phyloP scores from a whole-genome alignment of 1,140 invertebrate genomes.

The Nilaparvata lugens region DNA sequence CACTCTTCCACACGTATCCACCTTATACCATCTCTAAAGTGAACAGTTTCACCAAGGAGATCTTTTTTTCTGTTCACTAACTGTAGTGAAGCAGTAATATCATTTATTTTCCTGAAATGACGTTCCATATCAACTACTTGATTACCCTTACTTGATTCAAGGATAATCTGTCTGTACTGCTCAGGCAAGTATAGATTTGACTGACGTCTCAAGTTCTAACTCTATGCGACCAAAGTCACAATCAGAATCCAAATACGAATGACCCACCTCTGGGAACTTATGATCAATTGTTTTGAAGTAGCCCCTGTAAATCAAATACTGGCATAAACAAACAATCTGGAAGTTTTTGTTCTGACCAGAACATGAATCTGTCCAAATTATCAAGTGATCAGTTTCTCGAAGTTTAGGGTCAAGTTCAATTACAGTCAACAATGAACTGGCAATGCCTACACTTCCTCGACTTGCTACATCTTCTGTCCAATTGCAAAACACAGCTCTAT shows the following conservation, averaged over 20 bases:
- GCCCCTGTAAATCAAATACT: slow-evolving; percentile 6
- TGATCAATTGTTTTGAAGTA: too few species aligned
- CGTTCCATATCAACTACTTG: background rate
- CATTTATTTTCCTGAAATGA: background rate
- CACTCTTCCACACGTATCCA: slow-evolving; percentile 2
- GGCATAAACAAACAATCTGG: slow-evolving; percentile 5
- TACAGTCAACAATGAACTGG: background rate
- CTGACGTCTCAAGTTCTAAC: background rate
- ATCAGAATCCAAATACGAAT: slow-evolving; percentile 5
- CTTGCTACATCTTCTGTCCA: slow-evolving; percentile 1
- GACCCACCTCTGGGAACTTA: slow-evolving; percentile 4
- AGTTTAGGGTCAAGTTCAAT: background rate
- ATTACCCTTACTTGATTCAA: slow-evolving; percentile 1
- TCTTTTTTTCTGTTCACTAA: background rate
- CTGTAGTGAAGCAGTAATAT: background rate
- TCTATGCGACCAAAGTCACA: slow-evolving; percentile 7
- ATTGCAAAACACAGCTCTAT: background rate
- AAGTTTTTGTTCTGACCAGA: slow-evolving; percentile 9
- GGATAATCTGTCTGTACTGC: background rate
- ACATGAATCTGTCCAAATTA: background rate
- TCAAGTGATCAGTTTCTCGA: background rate
- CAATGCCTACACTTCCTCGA: background rate
- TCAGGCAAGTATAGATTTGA: background rate
- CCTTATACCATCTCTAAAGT: background rate
- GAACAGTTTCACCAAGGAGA: background rate